Base-by-base conservation (phyloP, 2,888 invertebrate genomes). In the Theretra japonica region DNA sequence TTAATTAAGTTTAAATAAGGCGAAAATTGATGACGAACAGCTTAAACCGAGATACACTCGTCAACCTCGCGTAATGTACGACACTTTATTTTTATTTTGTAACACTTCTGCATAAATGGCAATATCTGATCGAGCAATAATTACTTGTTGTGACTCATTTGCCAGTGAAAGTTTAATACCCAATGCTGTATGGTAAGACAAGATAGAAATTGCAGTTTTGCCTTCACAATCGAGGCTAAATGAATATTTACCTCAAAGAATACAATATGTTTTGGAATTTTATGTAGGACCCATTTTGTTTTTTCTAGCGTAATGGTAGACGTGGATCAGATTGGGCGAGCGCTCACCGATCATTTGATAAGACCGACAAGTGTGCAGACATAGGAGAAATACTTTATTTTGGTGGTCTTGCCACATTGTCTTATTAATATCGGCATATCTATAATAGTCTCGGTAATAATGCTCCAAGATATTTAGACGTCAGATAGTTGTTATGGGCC, bases 401-500 rank as follows among this genome's bases (percentile, higher is more conserved):
- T 41, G 41, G 30, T 60, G 30, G 60, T 60, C 30, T n/a, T 60
- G 60, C n/a, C n/a, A 60, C 30, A 30, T 60, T 60, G 60, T 60
- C 41, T 41, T 41, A 41, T 11, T 1, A 15, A 41, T 41, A 41
- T 41, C 41, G 41, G 41, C 41, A 15, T 60, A 60, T 60, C 30
- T 11, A 7, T 60, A 60, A 30, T 17, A 25, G 19, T 59, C 30
- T 60, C 0, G 19, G n/a, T 30, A 30, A n/a, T 30, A 17, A n/a
- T 28, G 30, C n/a, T 28, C 5, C 1, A 2, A 19, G 60, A 28
- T 19, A 30, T 30, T 60, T 60, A 60, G 60, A 60, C 33, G 30
- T 8, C n/a, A 60, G 30, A 30, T 60, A 30, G 28, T 60, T 30
- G 60, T 30, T 30, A 33, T 60, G 28, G 30, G 30, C n/a, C n/a